These are phyloP conservation scores for Villa cingulata DNA, from an alignment of 2,888 invertebrate genomes.

Conservation along the genomic window DNA sequence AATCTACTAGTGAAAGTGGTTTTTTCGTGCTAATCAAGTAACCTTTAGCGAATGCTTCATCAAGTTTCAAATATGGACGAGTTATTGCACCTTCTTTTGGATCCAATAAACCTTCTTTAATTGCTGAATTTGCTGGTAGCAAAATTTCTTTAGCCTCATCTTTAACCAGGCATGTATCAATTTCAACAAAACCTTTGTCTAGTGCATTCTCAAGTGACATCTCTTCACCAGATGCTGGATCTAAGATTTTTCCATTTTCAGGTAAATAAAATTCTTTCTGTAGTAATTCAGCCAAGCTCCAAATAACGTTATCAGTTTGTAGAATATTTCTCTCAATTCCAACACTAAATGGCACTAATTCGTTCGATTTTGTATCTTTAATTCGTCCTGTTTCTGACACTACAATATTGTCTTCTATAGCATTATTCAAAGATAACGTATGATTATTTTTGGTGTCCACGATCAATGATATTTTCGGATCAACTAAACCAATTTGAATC, in stretches of 20 bases:
- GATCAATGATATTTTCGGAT: constrained; percentile 67
- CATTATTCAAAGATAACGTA: constrained; percentile 60
- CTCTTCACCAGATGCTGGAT: constrained; percentile 61
- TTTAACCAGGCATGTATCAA: constrained; percentile 55
- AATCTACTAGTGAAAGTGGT: constrained; percentile 72
- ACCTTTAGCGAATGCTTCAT: constrained; percentile 68
- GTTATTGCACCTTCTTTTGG: constrained; percentile 54
- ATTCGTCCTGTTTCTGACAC: constrained; percentile 57
- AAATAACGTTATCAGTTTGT: constrained; percentile 54
- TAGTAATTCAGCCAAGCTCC: constrained; percentile 59
- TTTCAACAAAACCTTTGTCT: constrained; percentile 55
- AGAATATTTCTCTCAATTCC: constrained; percentile 58
- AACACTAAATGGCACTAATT: constrained; percentile 52
- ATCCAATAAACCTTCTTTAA: constrained; percentile 55
- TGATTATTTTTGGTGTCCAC: constrained; percentile 61
- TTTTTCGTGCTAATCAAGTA: constrained; percentile 64
- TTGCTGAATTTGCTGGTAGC: constrained; percentile 54
- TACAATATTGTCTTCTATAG: constrained; percentile 53
- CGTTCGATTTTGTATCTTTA: constrained; percentile 56
- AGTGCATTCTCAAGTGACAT: constrained; percentile 65
- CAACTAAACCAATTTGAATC: constrained; percentile 63
- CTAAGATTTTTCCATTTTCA: constrained; percentile 56
- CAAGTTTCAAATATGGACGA: constrained; percentile 55
- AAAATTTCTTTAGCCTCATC: constrained; percentile 55
- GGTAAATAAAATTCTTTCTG: constrained; percentile 65